Percentiles rank a stretch among this genome's conserved stretches.
Conservation (phyloP, 2,888 invertebrate species). For the Lydus trimaculatus region DNA sequence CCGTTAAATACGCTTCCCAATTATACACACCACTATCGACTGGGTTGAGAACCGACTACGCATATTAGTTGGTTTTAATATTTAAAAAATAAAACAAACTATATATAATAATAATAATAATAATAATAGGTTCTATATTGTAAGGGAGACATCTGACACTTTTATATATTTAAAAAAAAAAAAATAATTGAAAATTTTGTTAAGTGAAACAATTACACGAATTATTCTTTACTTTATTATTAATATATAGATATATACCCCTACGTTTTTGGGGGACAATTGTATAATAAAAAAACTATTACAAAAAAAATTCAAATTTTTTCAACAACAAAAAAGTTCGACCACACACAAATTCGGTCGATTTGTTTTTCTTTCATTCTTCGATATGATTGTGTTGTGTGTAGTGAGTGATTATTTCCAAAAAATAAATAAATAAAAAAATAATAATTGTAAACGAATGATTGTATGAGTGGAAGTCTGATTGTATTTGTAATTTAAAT, state of each 20-base stretch:
- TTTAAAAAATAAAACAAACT: slow-evolving; percentile 21
- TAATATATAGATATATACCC: too few relatives aligned
- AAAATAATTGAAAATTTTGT: slow-evolving; percentile 45
- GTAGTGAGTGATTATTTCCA: slow-evolving; percentile 29
- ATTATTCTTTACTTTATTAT: slow-evolving; percentile 49
- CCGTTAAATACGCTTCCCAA: slow-evolving; percentile 55
- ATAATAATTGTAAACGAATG: slow-evolving; percentile 25
- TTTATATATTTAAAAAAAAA: too few relatives aligned
- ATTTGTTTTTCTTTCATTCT: slow-evolving; percentile 29
- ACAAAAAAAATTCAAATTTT: slow-evolving; percentile 18
- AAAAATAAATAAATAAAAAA: slow-evolving; percentile 12
- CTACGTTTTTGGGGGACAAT: slow-evolving; percentile 46
- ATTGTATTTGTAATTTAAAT: slow-evolving; percentile 57
- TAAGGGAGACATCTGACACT: slow-evolving; percentile 42
- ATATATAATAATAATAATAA: slow-evolving; percentile 19
- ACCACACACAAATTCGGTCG: slow-evolving; percentile 45
- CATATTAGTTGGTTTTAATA: slow-evolving; percentile 42
- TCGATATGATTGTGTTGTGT: slow-evolving; percentile 33
- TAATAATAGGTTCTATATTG: slow-evolving; percentile 33
- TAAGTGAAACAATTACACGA: slow-evolving; percentile 52
- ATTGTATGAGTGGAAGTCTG: slow-evolving; percentile 56
- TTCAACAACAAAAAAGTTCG: slow-evolving; percentile 13
- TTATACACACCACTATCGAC: slow-evolving; percentile 48
- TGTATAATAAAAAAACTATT: slow-evolving; percentile 43
- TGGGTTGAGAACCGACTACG: slow-evolving; percentile 49